Evolutionary conservation across 1,140 invertebrate species (phyloP), one percentile per base, ranked within the genome.

Genomic region (Brachionus sp.): DNA sequence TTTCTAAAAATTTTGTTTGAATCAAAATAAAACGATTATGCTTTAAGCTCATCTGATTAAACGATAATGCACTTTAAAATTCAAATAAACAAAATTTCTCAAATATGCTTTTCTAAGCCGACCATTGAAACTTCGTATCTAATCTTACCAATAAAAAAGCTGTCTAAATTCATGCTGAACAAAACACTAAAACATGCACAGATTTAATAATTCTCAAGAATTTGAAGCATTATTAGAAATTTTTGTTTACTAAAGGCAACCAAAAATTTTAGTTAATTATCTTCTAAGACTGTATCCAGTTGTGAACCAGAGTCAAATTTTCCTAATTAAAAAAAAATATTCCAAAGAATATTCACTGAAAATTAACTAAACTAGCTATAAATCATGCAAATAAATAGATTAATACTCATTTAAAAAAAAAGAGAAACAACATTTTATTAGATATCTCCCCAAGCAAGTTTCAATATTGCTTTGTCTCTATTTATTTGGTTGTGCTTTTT

Each of bases 341-440:
- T 57, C 16, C 50, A 57, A 57, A 57, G 50, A 57, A 57, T 57
- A 57, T 57, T 9, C 19, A 19, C 50, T 57, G 50, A 57, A 57
- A 57, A 57, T 19, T 19, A 57, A 57, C 50, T 57, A 57, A 57
- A 66, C 25, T 33, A 37, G 25, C 25, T 66, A 66, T 33, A 66
- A 66, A 66, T 66, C 64, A 66, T 66, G 64, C 64, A 66, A 66
- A 66, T 66, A 66, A 66, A 33, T 57, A 57, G 50, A 57, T 57
- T 57, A 57, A 57, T 57, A 19, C 50, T 57, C 50, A 57, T 66
- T 66, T 66, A 37, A 66, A 66, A 29, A 66, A 66, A 66, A 23
- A 29, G 33, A 66, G 64, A 66, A 66, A 66, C 64, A 66, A 66
- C 64, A 66, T 33, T 66, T 37, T 33, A 33, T 66, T 66, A 66